phyloP scores from a whole-genome alignment of 2,113 vertebrate species.

The Odontesthes bonariensis region DNA sequence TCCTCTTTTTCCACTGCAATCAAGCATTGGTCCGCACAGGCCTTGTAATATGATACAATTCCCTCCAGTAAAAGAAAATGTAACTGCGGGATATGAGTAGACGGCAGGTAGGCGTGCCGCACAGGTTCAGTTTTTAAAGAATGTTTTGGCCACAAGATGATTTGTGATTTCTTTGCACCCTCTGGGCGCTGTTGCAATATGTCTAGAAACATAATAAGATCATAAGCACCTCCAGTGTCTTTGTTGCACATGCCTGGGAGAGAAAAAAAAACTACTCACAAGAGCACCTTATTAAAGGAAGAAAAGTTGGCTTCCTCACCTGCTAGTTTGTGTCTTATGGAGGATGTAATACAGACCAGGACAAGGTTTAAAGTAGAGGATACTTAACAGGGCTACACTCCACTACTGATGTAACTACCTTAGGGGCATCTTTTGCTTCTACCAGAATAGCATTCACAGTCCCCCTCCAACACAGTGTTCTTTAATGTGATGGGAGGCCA shows the following conservation, averaged over 20 bases:
- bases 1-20: conserved; percentile 49
- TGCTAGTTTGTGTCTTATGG: conserved; percentile 26
- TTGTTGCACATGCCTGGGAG: conserved; percentile 12
- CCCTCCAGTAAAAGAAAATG: conserved; percentile 60
- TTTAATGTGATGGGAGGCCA: conserved; percentile 57
- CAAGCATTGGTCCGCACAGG: conserved; percentile 24
- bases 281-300: conserved; percentile 30
- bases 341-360: conserved; percentile 15
- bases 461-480: conserved; percentile 22
- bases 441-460: conserved; percentile 37
- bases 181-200: conserved; percentile 63
- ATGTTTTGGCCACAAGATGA: conserved; percentile 54
- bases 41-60: conserved; percentile 61
- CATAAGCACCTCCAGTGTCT: conserved; percentile 56
- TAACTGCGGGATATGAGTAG: conserved; percentile 47
- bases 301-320: conserved; percentile 33
- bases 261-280: conserved; percentile 34
- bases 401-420: conserved; percentile 55
- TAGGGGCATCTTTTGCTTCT: conserved; percentile 46
- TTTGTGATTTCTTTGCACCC: conserved; percentile 56
- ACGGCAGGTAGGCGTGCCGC: conserved; percentile 23
- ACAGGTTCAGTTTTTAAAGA: conserved; percentile 29
- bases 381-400: conserved; percentile 13
- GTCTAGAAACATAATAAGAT: conserved; percentile 63
- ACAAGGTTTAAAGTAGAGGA: conserved; percentile 11